Percentiles rank a stretch among this genome's conserved stretches.
Conservation (phyloP, 1,140 invertebrate species). For the Xylocopa sonorina region DNA sequence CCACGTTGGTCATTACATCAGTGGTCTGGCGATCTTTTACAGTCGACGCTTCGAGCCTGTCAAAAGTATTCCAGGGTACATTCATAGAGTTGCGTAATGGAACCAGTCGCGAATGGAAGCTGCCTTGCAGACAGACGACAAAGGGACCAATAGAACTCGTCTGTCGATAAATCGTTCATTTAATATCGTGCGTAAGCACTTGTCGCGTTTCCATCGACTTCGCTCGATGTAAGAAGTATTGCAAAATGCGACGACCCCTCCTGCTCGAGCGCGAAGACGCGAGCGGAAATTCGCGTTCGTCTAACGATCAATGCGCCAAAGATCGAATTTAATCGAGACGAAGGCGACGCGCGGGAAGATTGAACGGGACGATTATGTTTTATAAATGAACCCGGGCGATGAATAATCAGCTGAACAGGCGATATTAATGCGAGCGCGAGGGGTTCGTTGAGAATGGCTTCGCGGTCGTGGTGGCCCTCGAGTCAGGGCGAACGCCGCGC, state of each 20-base stretch:
- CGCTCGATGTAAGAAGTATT: background rate
- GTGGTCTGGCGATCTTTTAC: too few species aligned
- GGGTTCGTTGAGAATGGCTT: conserved; percentile 27
- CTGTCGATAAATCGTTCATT: background rate
- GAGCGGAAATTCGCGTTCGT: conserved; percentile 14
- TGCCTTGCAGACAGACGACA: background rate
- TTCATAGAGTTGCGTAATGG: too few species aligned
- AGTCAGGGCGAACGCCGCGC: background rate
- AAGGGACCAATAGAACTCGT: background rate
- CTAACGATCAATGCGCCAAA: background rate
- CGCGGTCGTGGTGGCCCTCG: background rate
- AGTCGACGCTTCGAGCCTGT: too few species aligned
- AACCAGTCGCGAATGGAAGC: too few species aligned
- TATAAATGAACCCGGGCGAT: conserved; percentile 6
- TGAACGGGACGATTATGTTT: conserved; percentile 11
- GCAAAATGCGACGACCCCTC: too few species aligned
- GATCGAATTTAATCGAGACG: conserved; percentile 5
- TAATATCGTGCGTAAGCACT: conserved; percentile 7
- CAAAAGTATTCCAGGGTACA: too few species aligned
- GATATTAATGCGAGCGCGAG: conserved; percentile 28
- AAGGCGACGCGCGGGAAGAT: conserved; percentile 4
- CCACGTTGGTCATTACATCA: too few species aligned
- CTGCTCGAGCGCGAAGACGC: too few species aligned
- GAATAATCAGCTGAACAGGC: conserved; percentile 12
- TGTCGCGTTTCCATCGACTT: background rate